Conservation (phyloP, 2,888 invertebrate species). For the Conchocele bisecta region DNA sequence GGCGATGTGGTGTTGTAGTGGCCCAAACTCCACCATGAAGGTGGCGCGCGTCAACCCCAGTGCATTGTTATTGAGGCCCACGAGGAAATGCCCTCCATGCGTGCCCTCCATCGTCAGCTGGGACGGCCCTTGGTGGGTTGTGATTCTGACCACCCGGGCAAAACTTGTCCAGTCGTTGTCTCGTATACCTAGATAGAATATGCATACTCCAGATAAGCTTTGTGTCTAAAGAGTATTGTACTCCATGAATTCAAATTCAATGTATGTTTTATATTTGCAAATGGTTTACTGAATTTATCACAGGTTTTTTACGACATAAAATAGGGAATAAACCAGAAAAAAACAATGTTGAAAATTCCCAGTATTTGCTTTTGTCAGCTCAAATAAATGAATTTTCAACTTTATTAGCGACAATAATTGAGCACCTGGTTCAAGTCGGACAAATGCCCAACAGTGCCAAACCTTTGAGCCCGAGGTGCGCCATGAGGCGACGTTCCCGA, state of each 20-base stretch:
- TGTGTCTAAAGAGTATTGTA: too few relatives aligned
- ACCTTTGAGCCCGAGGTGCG: slow-evolving; percentile 76
- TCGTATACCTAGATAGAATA: slow-evolving; percentile 51
- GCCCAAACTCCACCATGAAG: slow-evolving; percentile 69
- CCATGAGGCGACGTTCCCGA: slow-evolving; percentile 68
- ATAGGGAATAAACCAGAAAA: background rate
- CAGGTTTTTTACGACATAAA: too few relatives aligned
- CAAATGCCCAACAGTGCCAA: too few relatives aligned
- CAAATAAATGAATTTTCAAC: too few relatives aligned
- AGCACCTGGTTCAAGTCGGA: too few relatives aligned
- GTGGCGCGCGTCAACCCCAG: slow-evolving; percentile 58
- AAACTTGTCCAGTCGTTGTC: slow-evolving; percentile 67
- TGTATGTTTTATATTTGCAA: too few relatives aligned
- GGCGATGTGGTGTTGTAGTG: slow-evolving; percentile 65
- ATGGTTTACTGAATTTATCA: too few relatives aligned
- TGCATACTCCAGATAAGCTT: too few relatives aligned
- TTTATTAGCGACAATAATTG: too few relatives aligned
- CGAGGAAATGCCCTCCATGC: slow-evolving; percentile 57
- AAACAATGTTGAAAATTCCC: too few relatives aligned
- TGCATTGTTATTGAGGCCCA: slow-evolving; percentile 46
- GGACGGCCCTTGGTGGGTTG: slow-evolving; percentile 46
- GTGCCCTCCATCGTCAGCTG: slow-evolving; percentile 39
- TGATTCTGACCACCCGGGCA: slow-evolving; percentile 50
- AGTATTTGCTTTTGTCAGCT: too few relatives aligned
- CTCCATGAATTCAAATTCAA: too few relatives aligned